Evolutionary conservation across 2,888 invertebrate genomes (phyloP).

Genomic region (Eugnorisma glareosa): DNA sequence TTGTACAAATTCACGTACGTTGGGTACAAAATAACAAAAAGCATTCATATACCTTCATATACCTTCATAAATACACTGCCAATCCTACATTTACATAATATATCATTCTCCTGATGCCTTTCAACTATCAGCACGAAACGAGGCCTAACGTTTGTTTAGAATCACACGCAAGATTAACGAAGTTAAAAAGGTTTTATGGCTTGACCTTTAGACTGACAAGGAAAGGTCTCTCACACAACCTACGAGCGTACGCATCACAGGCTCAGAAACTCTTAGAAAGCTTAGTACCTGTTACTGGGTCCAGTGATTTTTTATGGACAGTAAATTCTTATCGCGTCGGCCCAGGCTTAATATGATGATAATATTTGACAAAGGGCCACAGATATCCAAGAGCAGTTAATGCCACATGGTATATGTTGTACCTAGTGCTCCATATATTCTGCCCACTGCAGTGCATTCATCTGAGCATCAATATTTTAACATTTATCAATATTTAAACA

Average conservation of each 20-base stretch:
- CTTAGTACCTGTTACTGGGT: constrained; percentile 56
- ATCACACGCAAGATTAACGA: background rate
- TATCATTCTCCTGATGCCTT: background rate
- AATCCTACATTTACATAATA: constrained; percentile 9
- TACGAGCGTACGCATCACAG: constrained; percentile 25
- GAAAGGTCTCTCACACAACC: constrained; percentile 13
- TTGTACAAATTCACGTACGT: background rate
- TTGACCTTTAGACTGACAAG: constrained; percentile 21
- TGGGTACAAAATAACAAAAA: background rate
- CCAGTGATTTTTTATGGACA: constrained; percentile 61
- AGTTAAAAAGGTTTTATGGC: constrained; percentile 37
- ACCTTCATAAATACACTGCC: background rate
- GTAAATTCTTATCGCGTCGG: constrained; percentile 62
- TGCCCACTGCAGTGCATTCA: constrained; percentile 31
- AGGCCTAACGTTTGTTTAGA: constrained; percentile 5
- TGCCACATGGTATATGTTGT: constrained; percentile 31
- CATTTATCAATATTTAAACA: constrained; percentile 21
- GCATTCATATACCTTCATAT: background rate
- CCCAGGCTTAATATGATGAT: constrained; percentile 57
- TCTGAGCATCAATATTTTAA: constrained; percentile 39
- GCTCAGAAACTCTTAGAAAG: constrained; percentile 38
- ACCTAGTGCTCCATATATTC: constrained; percentile 17
- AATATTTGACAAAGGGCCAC: constrained; percentile 53
- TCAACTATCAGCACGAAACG: background rate
- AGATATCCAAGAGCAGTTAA: constrained; percentile 35